Conservation (phyloP, 2,888 invertebrate genomes). For the Cephus sareptanus region DNA sequence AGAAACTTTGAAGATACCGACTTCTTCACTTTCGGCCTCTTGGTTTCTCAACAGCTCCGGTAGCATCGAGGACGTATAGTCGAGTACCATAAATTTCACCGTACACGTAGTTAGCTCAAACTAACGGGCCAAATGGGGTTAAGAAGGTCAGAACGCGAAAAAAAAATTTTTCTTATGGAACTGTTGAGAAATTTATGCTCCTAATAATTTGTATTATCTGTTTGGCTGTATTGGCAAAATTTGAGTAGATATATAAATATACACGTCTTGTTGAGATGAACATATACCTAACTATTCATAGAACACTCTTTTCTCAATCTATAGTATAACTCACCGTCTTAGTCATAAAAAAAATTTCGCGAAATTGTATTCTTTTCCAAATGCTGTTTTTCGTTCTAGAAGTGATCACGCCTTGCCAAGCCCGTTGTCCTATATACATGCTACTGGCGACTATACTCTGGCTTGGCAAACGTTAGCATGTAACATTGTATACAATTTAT, state of each 20-base stretch:
- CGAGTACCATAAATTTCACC: constrained; percentile 34
- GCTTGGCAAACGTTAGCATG: constrained; percentile 13
- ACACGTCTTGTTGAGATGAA: too few relatives aligned
- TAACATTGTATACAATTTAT: constrained; percentile 35
- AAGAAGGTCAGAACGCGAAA: background rate
- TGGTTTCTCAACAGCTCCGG: background rate
- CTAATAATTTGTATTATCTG: background rate
- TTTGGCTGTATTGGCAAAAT: background rate
- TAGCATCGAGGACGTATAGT: constrained; percentile 16
- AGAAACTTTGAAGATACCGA: background rate
- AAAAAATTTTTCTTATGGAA: background rate
- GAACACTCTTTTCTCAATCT: background rate
- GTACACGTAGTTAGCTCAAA: constrained; percentile 29
- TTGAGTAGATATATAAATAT: too few relatives aligned
- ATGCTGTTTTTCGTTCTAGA: background rate
- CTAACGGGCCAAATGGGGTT: constrained; percentile 32
- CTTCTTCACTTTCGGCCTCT: background rate
- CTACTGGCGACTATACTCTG: background rate
- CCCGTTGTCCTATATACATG: background rate
- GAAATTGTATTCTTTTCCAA: background rate
- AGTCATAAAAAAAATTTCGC: background rate
- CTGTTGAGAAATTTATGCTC: background rate
- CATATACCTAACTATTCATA: background rate
- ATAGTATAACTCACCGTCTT: background rate
- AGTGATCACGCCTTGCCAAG: background rate